Base-by-base conservation (phyloP, 64 coral and sea anemone genomes). In the Anthopleura sola region DNA sequence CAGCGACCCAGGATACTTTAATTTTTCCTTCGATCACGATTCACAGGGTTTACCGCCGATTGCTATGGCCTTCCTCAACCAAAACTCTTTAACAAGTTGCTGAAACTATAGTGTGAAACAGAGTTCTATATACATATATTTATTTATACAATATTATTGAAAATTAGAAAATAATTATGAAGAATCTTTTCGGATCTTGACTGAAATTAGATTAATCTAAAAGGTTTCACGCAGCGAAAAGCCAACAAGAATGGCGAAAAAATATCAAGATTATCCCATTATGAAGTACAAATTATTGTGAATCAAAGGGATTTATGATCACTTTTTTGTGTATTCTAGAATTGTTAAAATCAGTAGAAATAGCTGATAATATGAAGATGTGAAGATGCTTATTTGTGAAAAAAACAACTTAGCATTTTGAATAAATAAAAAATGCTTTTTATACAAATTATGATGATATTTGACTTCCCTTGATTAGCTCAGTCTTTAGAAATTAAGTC, bases 31-130 rank as follows among this genome's bases (percentile, higher is more conserved):
- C 56, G 88, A 90, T 55, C 88, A 85, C 37, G 89, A 91, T 20
- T 55, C 71, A 16, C 78, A 84, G 56, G 84, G 75, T 36, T 36
- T 91, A 49, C 89, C 89, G 23, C 89, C 89, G 17, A 86, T 91
- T 18, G 89, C 89, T 60, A 86, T 91, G 89, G 89, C 89, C 33
- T 91, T 91, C 40, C 62, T 91, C 9, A 86, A 71, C 69, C 89
- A 81, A 29, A 82, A 82, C 66, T 71, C 66, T 14, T 71, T 71
- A 71, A 15, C 66, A 34, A 71, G 28, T 71, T 71, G 66, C 66
- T 71, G 29, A 71, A 71, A 71, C 10, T 29, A 32, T 5, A 6
- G 14, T 34, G 28, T 44, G 13, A 31, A 34, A 34, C 3, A 17
- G 2, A 36, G 13, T 6, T n/a, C n/a, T n/a, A 66, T n/a, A 28